Evolutionary conservation across 2,888 invertebrate species (phyloP), one percentile per base, ranked within the genome.

Genomic region (Diarsia mendica): DNA sequence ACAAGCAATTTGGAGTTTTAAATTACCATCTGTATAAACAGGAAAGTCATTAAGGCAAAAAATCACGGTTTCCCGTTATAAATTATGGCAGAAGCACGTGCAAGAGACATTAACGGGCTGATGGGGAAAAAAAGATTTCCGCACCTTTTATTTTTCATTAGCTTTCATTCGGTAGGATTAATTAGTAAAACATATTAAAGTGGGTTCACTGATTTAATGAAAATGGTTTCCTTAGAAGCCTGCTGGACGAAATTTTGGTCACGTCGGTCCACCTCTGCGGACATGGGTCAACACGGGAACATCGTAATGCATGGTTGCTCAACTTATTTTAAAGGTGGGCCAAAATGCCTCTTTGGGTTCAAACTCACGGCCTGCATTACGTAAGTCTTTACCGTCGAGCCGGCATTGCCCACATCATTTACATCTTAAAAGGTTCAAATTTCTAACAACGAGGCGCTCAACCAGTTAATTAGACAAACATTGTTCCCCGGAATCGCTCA

Each of bases 81-180:
- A 79, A 80, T 80, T 73, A 73, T 58, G 64, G 9, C 20, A 6
- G 28, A 48, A 53, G 33, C 67, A 79, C 74, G 74, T 80, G 79
- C 67, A 28, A 44, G 39, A 68, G 48, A 68, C 60, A 60, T 28
- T 74, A 65, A 74, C 20, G 63, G 39, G 13, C 20, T 11, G 28
- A 46, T 13, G 49, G 3, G 2, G 64, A 44, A 66, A 74, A 64
- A 23, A 28, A 48, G n/a, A 66, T 49, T 53, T 66, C 1, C 28
- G 20, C 6, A 13, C 11, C n/a, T 44, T 63, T n/a, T 10, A 5
- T 11, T 61, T 61, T 39, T 39, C 20, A 20, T n/a, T 39, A 11
- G 39, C 39, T 39, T 39, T 18, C 9, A 28, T 58, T 58, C 9
- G 58, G 9, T 44, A 44, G 13, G 61, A 61, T 44, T 60, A 60